phyloP scores from a whole-genome alignment of 2,113 vertebrate species.

The Actenoides lindsayi region DNA sequence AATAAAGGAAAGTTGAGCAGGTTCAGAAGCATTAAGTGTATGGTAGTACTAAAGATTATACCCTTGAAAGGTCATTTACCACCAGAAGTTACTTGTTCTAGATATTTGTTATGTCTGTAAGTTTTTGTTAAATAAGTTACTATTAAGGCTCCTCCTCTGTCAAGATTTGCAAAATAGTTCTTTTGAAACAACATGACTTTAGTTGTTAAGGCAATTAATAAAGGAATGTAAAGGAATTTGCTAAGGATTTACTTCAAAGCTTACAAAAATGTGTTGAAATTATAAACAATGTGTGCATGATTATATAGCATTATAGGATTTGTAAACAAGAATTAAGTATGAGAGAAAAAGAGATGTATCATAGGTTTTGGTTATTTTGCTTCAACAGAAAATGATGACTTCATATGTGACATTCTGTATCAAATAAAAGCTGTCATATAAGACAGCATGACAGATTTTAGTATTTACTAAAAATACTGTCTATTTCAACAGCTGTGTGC shows the following conservation, averaged over 20 bases:
- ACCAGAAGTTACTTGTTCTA: not conserved
- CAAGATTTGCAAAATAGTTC: not conserved
- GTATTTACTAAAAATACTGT: not conserved
- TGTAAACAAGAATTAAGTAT: not conserved
- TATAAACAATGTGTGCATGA: not conserved
- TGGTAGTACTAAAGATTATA: not conserved
- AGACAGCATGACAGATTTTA: not conserved
- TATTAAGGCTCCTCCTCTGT: not conserved
- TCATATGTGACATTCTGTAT: not conserved
- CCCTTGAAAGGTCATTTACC: not conserved
- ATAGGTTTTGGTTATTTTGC: not conserved
- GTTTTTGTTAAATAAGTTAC: not conserved
- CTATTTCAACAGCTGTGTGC: not conserved
- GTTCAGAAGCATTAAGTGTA: not conserved
- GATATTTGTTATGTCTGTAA: not conserved
- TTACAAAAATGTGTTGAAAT: conserved; percentile 3
- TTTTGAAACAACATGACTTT: not conserved
- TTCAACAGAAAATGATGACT: not conserved
- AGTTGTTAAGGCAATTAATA: not conserved
- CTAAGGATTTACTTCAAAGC: not conserved
- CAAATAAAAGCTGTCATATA: not conserved
- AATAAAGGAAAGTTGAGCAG: not conserved
- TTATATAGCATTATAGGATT: conserved; percentile 3
- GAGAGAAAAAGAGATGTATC: not conserved
- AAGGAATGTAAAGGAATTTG: conserved; percentile 6